Conservation (phyloP, 2,797 vertebrate genomes). For the Trachurus trachurus region DNA sequence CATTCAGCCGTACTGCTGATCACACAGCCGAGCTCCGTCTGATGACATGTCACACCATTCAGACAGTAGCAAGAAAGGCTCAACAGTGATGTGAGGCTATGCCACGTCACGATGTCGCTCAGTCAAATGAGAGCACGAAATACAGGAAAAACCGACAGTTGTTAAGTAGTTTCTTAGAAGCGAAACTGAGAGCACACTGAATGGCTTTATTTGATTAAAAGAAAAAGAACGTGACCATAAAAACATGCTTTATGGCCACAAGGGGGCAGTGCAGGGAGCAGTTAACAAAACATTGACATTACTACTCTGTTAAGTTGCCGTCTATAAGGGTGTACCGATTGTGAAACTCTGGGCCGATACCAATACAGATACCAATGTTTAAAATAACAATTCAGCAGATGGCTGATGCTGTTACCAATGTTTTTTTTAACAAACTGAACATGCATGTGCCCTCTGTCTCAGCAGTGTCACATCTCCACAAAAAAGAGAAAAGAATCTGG, state of each 20-base stretch:
- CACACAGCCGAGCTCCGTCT: conserved; percentile 29
- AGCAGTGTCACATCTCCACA: too few relatives aligned
- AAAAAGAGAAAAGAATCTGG: too few relatives aligned
- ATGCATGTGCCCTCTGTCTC: too few relatives aligned
- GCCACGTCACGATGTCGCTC: conserved; percentile 9
- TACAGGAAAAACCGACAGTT: not conserved
- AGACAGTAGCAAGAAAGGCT: conserved; percentile 26
- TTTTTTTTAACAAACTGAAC: too few relatives aligned
- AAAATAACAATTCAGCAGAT: too few relatives aligned
- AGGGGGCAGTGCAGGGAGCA: not conserved
- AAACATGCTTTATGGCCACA: not conserved
- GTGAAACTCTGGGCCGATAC: too few relatives aligned
- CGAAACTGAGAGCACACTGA: not conserved
- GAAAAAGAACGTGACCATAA: too few relatives aligned
- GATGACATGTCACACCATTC: conserved; percentile 21
- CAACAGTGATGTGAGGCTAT: not conserved
- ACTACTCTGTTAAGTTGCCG: not conserved
- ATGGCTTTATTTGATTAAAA: not conserved
- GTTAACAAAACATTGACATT: not conserved
- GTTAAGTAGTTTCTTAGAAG: not conserved
- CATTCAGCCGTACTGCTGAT: conserved; percentile 43
- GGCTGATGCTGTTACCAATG: too few relatives aligned
- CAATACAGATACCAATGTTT: too few relatives aligned
- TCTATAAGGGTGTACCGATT: too few relatives aligned
- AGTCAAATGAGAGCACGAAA: not conserved